phyloP scores from a whole-genome alignment of 2,888 invertebrate species.

The Aspidiotus rigidus region DNA sequence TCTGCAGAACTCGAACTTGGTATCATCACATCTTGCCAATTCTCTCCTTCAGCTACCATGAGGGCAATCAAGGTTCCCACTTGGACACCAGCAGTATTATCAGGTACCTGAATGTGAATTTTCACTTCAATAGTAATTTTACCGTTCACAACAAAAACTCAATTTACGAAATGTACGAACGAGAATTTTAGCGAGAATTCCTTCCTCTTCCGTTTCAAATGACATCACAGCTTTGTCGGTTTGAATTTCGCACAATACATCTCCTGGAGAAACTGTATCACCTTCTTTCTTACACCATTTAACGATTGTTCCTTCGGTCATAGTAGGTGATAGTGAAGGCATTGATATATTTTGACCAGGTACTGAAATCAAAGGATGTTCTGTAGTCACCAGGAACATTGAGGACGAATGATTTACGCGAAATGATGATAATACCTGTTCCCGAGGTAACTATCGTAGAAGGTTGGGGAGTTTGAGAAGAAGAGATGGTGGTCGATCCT shows the following conservation, averaged over 20 bases:
- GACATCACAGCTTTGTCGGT: conserved; percentile 56
- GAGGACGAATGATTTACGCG: neutral
- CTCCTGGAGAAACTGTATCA: conserved; percentile 49
- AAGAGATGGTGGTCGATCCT: neutral
- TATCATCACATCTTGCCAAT: conserved; percentile 49
- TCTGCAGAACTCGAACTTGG: conserved; percentile 38
- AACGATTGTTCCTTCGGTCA: conserved; percentile 53
- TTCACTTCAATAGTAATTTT: neutral
- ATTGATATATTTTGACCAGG: conserved; percentile 46
- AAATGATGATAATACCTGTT: neutral
- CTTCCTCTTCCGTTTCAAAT: conserved; percentile 54
- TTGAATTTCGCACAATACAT: conserved; percentile 56
- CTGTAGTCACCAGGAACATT: neutral
- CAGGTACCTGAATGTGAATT: conserved; percentile 43
- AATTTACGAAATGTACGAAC: conserved; percentile 41
- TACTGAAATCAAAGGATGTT: conserved; percentile 39
- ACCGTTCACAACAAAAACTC: neutral
- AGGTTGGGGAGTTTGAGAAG: neutral
- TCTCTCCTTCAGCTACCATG: conserved; percentile 52
- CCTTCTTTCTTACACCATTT: conserved; percentile 54
- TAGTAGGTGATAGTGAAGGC: conserved; percentile 56
- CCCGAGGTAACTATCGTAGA: neutral
- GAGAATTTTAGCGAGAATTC: conserved; percentile 53
- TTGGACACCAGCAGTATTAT: conserved; percentile 46
- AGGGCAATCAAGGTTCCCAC: conserved; percentile 52